Evolutionary conservation across 2,113 vertebrate species (phyloP).

Genomic region (Datnioides undecimradiatus): DNA sequence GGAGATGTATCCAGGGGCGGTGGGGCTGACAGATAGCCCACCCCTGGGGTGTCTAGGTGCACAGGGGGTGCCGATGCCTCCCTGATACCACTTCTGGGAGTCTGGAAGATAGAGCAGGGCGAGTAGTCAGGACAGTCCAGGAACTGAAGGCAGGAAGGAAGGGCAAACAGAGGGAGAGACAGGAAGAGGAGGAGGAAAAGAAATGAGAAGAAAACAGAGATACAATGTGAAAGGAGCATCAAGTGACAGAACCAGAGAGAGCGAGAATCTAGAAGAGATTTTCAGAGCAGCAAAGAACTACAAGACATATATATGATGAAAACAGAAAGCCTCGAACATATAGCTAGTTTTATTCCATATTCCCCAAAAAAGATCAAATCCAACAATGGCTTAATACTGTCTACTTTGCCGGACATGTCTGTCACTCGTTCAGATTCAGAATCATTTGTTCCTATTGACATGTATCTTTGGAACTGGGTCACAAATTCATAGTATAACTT

Average conservation of each 20-base stretch:
- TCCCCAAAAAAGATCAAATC: not conserved
- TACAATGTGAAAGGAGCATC: not conserved
- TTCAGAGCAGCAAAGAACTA: too few species aligned
- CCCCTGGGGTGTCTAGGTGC: conserved; percentile 85
- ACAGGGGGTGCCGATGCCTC: conserved; percentile 88
- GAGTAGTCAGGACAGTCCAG: conserved; percentile 88
- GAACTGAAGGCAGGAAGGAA: conserved; percentile 74
- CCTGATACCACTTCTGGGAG: conserved; percentile 87
- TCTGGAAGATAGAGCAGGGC: conserved; percentile 89
- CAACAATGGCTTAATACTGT: not conserved
- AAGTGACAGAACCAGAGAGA: conserved; percentile 3
- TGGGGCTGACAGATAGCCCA: conserved; percentile 88
- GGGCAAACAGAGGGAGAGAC: not conserved
- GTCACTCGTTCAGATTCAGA: not conserved
- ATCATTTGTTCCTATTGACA: not conserved
- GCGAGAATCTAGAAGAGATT: not conserved
- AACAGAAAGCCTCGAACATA: not conserved
- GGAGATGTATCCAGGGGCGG: conserved; percentile 88
- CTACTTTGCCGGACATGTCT: not conserved
- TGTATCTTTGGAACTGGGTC: not conserved
- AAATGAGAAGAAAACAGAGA: not conserved
- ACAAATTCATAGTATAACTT: not conserved
- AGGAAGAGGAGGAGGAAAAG: conserved; percentile 26
- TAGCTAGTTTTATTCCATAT: not conserved
- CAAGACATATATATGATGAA: not conserved